Base-by-base conservation (phyloP, 2,797 vertebrate species). In the Spinibarbus caldwelli region DNA sequence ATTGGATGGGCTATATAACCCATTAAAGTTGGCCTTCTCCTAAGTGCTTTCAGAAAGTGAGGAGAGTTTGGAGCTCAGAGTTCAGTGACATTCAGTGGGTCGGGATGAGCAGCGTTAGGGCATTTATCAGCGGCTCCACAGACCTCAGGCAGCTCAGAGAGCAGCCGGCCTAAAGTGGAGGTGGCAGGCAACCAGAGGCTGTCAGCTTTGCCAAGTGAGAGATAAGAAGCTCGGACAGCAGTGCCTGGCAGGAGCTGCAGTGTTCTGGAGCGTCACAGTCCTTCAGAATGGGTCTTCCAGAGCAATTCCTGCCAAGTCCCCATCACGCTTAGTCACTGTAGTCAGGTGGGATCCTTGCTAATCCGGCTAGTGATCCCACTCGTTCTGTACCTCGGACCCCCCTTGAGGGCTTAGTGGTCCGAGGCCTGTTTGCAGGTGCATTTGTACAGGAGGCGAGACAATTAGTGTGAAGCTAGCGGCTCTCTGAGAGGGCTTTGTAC, bases 181-280 rank as follows among this genome's bases (percentile, higher is more conserved):
- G 87, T 89, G 89, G 90, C 90, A 88, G 90, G 85, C 62, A 57
- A 86, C 87, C 88, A 88, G 88, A 84, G 64, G 57, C 86, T 88
- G 89, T 87, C 89, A 82, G 83, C 71, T 79, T 57, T 87, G 86
- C 87, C 83, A 85, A 80, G 86, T 72, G 49, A 47, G 82, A 90
- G 89, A 90, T 89, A 90, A 90, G 86, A 84, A 87, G 80, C 76
- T 75, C 43, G 85, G 86, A 87, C 86, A 85, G 86, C 83, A 87
- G 84, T 71, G 87, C 80, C 86, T 87, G 81, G 86, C 90, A 87
- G 80, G 73, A 84, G 86, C 79, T n/a, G 43, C 68, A 73, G 85
- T 72, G 47, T 76, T 81, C 78, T 75, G 52, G 77, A 90, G 83
- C 41, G 12, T 72, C 83, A 52, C 80, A 67, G 78, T 89, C 86